Evolutionary conservation across 1,140 invertebrate species (phyloP).

Genomic region (Eueides isabella): DNA sequence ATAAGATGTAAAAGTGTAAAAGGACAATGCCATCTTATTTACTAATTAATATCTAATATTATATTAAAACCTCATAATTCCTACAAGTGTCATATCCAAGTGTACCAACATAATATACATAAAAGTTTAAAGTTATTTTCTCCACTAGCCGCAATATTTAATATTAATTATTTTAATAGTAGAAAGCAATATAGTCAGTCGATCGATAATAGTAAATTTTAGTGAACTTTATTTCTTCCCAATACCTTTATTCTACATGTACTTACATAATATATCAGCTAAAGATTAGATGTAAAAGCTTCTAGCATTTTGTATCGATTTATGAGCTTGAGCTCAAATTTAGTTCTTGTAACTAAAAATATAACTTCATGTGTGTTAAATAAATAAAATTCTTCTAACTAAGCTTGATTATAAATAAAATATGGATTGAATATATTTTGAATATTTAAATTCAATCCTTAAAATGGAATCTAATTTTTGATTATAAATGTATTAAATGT

Average conservation of each 20-base stretch:
- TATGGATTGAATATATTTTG: slow-evolving; percentile 2
- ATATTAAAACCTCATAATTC: background rate
- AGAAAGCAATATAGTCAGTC: slow-evolving; percentile 31
- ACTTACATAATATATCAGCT: slow-evolving; percentile 8
- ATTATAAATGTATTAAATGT: slow-evolving; percentile 2
- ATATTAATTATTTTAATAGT: slow-evolving; percentile 22
- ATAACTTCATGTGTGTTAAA: slow-evolving; percentile 7
- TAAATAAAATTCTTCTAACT: background rate
- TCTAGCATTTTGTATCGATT: slow-evolving; percentile 32
- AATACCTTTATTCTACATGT: slow-evolving; percentile 14
- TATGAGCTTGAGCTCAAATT: slow-evolving; percentile 32
- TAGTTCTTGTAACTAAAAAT: slow-evolving; percentile 7
- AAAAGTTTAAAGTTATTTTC: slow-evolving; percentile 18
- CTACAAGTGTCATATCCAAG: slow-evolving; percentile 16
- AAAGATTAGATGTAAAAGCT: slow-evolving; percentile 27
- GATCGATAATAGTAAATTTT: slow-evolving; percentile 23
- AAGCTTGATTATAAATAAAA: background rate
- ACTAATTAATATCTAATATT: background rate
- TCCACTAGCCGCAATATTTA: slow-evolving; percentile 29
- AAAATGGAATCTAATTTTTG: slow-evolving; percentile 1
- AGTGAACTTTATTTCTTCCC: slow-evolving; percentile 20
- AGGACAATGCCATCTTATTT: background rate
- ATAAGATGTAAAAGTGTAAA: background rate
- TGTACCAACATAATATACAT: slow-evolving; percentile 7
- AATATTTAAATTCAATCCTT: slow-evolving; percentile 7